A percentile compares a stretch with the other conserved stretches of the same genome.
Conservation (phyloP, 1,140 invertebrate genomes). For the Ephestia elutella region DNA sequence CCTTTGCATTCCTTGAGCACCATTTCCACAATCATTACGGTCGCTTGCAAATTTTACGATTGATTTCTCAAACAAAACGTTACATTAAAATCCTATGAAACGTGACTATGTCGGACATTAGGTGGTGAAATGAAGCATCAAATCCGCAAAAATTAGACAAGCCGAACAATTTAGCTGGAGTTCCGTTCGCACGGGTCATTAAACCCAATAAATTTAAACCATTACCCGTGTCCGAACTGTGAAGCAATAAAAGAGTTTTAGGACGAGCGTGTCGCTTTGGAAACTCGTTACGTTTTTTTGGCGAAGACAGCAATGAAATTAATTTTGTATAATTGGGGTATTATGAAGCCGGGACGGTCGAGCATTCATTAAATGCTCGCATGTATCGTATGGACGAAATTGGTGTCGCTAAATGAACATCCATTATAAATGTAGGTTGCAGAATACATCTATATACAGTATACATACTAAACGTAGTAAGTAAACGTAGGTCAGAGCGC, state of each 20-base stretch:
- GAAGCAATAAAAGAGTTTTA: constrained; percentile 51
- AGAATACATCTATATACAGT: neutral
- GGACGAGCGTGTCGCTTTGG: constrained; percentile 48
- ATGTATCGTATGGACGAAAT: neutral
- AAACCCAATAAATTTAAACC: constrained; percentile 68
- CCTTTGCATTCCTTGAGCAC: neutral
- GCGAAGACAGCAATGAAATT: constrained; percentile 58
- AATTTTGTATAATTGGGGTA: constrained; percentile 59
- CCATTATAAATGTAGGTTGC: neutral
- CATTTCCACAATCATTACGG: constrained; percentile 5
- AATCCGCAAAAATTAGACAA: constrained; percentile 62
- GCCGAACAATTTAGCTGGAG: constrained; percentile 56
- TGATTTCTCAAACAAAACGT: constrained; percentile 21
- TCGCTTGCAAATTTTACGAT: constrained; percentile 15
- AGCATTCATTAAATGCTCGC: constrained; percentile 8
- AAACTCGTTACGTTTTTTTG: constrained; percentile 58
- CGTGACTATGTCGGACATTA: constrained; percentile 28
- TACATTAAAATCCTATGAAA: constrained; percentile 23
- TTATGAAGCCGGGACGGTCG: constrained; percentile 16
- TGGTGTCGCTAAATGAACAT: neutral
- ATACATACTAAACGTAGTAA: neutral
- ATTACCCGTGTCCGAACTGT: constrained; percentile 58
- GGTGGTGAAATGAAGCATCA: constrained; percentile 47
- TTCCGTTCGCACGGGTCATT: constrained; percentile 57
- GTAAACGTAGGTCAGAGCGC: no score